Percentiles rank a stretch among this genome's conserved stretches.
These are phyloP conservation scores for Malacoctenus gilli DNA, from an alignment of 2,797 vertebrate species.

Conservation along the genomic window DNA sequence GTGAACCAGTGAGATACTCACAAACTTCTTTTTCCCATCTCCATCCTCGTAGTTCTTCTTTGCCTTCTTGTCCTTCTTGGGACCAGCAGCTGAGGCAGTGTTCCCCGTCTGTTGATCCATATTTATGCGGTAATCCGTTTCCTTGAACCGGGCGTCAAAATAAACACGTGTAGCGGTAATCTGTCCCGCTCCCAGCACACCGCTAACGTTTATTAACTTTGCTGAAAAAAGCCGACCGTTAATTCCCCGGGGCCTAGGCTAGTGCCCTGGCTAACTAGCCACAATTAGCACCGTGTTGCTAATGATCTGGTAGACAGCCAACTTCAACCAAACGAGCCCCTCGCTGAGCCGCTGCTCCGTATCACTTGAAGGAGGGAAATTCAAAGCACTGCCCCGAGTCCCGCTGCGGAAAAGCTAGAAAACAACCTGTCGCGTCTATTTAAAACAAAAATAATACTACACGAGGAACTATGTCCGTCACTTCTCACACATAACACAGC, in stretches of 20 bases:
- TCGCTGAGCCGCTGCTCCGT: conserved; percentile 41
- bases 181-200: conserved; percentile 2
- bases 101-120: conserved; percentile 80
- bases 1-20: conserved; percentile 68
- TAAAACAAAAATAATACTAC: neutral
- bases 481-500: neutral
- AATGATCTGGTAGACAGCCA: conserved; percentile 66
- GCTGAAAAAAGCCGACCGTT: neutral
- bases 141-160: conserved; percentile 45
- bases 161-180: conserved; percentile 37
- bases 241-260: conserved; percentile 31
- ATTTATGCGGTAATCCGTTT: conserved; percentile 48
- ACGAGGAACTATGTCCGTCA: too few species aligned
- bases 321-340: conserved; percentile 16
- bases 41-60: conserved; percentile 84
- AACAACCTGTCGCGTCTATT: conserved; percentile 29
- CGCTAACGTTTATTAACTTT: conserved; percentile 1
- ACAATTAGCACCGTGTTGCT: conserved; percentile 70
- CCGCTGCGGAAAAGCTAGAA: conserved; percentile 20
- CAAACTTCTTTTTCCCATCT: conserved; percentile 86
- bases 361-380: conserved; percentile 82
- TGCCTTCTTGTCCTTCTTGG: conserved; percentile 84
- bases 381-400: conserved; percentile 71
- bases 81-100: conserved; percentile 72
- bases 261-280: conserved; percentile 60